phyloP scores from a whole-genome alignment of 2,888 invertebrate genomes.

The Lepidocyrtoides sp. region DNA sequence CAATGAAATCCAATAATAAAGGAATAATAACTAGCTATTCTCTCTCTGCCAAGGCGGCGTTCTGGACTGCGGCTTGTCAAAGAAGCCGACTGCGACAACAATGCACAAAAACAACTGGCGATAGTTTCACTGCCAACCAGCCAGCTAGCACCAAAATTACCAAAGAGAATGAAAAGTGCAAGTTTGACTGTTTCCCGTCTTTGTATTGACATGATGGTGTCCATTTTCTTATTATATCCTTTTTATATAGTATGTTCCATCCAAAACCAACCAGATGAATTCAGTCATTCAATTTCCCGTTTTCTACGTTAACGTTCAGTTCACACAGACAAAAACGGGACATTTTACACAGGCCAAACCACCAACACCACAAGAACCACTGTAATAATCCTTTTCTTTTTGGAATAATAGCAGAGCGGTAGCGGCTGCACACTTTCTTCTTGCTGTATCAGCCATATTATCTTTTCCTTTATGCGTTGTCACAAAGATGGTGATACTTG shows the following conservation, averaged over 20 bases:
- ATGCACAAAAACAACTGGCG: neutral
- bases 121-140: neutral
- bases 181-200: neutral
- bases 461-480: slow-evolving; percentile 46
- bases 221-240: neutral
- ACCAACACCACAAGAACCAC: neutral
- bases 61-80: neutral
- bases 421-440: neutral
- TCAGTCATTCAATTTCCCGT: neutral
- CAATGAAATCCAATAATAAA: slow-evolving; percentile 23
- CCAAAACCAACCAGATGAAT: too few species aligned
- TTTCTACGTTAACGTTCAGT: neutral
- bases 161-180: neutral
- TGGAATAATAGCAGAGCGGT: slow-evolving; percentile 18
- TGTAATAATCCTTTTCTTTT: neutral
- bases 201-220: neutral
- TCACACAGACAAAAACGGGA: slow-evolving; percentile 11
- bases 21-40: neutral
- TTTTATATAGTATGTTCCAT: neutral
- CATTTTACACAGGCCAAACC: neutral
- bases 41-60: neutral
- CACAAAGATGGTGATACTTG: slow-evolving; percentile 25
- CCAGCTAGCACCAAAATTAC: too few species aligned
- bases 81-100: neutral
- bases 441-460: slow-evolving; percentile 34